Conservation (phyloP, 1,140 invertebrate species). For the Notospermus geniculatus region DNA sequence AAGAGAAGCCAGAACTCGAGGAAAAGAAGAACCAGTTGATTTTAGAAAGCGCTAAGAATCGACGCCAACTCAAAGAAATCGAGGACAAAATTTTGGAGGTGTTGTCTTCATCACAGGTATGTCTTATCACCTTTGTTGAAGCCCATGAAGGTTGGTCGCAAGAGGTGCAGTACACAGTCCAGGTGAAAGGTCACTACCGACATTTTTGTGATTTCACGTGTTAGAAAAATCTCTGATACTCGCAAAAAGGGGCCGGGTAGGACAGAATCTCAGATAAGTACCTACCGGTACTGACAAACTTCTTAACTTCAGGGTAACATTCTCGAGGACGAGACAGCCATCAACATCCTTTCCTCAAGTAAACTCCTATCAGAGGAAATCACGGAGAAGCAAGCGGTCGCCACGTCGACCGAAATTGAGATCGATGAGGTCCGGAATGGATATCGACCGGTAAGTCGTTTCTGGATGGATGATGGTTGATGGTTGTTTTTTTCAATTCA, state of each 20-base stretch:
- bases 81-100: conserved; percentile 91
- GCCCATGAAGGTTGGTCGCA: background rate
- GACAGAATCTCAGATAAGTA: background rate
- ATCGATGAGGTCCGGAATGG: conserved; percentile 53
- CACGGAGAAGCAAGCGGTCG: conserved; percentile 60
- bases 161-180: no score
- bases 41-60: conserved; percentile 85
- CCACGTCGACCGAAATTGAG: conserved; percentile 47
- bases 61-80: conserved; percentile 84
- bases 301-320: conserved; percentile 74
- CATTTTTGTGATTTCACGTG: background rate
- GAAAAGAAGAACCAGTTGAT: conserved; percentile 90
- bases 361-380: conserved; percentile 67
- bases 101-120: conserved; percentile 64
- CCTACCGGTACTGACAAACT: no score
- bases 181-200: no score
- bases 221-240: background rate
- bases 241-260: background rate
- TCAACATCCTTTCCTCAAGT: conserved; percentile 86
- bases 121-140: background rate
- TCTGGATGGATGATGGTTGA: background rate
- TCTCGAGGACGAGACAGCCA: conserved; percentile 92
- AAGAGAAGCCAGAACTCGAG: conserved; percentile 65
- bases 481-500: background rate
- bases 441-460: conserved; percentile 48